phyloP scores from a whole-genome alignment of 2,888 invertebrate genomes.

The Ametastegia equiseti region DNA sequence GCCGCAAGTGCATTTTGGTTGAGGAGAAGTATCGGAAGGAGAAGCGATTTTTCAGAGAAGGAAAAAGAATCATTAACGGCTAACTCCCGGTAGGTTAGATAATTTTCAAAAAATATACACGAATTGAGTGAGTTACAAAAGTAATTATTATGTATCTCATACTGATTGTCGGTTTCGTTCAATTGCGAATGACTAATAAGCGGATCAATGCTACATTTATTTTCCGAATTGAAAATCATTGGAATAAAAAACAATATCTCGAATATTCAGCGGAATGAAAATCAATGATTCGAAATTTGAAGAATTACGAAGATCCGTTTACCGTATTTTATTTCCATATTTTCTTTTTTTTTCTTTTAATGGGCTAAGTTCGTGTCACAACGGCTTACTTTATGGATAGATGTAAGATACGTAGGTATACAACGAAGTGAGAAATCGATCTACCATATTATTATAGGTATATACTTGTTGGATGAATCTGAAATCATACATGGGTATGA shows the following conservation, averaged over 20 bases:
- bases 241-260: neutral
- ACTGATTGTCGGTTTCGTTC: no score
- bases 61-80: neutral
- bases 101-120: neutral
- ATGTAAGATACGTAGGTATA: neutral
- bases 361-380: neutral
- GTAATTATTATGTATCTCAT: no score
- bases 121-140: neutral
- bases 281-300: neutral
- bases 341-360: neutral
- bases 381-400: neutral
- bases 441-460: no score
- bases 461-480: no score
- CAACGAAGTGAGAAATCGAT: neutral
- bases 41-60: neutral
- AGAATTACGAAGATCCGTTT: neutral
- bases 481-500: no score
- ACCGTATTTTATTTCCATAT: neutral
- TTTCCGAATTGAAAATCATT: neutral
- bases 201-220: no score
- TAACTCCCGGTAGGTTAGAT: neutral
- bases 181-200: no score
- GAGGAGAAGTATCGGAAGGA: neutral
- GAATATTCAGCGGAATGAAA: neutral
- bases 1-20: neutral